These are phyloP conservation scores for Nymphalis polychloros DNA, from an alignment of 2,888 invertebrate species.

Conservation along the genomic window DNA sequence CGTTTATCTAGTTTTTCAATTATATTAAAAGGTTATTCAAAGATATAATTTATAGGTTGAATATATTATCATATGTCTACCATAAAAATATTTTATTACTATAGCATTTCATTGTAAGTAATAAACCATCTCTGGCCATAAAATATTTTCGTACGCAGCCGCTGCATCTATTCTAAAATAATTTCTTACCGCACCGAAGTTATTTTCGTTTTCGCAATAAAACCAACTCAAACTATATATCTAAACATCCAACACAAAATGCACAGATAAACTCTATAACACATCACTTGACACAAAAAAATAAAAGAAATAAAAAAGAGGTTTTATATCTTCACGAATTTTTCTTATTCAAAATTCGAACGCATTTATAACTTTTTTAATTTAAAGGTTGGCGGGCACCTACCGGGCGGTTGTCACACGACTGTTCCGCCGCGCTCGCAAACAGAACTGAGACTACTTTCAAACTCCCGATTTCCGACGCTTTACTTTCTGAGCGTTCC, in stretches of 20 bases:
- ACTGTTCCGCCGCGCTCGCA: slow-evolving; percentile 56
- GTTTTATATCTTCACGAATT: slow-evolving; percentile 13
- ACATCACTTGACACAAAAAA: slow-evolving; percentile 38
- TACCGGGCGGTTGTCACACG: slow-evolving; percentile 64
- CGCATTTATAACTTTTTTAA: slow-evolving; percentile 34
- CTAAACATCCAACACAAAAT: slow-evolving; percentile 33
- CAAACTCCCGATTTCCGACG: slow-evolving; percentile 63
- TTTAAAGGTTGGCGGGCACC: slow-evolving; percentile 45
- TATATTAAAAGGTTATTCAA: no score
- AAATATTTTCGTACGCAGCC: slow-evolving; percentile 40
- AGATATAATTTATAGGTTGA: no score
- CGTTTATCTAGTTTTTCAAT: no score
- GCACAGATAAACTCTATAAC: slow-evolving; percentile 29
- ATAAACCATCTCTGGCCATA: slow-evolving; percentile 32
- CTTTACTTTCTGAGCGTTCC: slow-evolving; percentile 55
- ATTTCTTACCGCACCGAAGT: slow-evolving; percentile 69
- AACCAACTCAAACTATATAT: slow-evolving; percentile 48
- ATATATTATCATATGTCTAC: neutral
- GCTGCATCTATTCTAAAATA: slow-evolving; percentile 56
- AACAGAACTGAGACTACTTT: slow-evolving; percentile 60
- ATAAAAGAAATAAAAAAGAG: slow-evolving; percentile 13
- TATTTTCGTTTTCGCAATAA: slow-evolving; percentile 69
- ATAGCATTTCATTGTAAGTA: slow-evolving; percentile 19
- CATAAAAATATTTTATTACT: slow-evolving; percentile 25
- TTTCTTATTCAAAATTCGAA: slow-evolving; percentile 34